phyloP scores from a whole-genome alignment of 2,113 vertebrate genomes.

The Lonchura striata region DNA sequence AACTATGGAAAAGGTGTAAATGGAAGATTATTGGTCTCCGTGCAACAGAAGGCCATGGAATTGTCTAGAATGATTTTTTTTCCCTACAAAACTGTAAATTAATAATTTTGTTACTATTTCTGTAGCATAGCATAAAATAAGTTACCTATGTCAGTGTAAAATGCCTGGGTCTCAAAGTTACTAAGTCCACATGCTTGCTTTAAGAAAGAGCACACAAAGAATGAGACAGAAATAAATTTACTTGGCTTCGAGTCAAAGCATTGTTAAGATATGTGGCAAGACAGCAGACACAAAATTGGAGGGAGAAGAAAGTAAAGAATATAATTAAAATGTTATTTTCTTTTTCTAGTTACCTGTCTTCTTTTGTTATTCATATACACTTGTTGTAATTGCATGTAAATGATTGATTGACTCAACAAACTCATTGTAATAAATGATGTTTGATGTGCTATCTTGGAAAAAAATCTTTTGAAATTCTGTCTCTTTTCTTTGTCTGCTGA shows the following conservation, averaged over 20 bases:
- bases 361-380: slow-evolving; percentile 23
- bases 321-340: slow-evolving; percentile 42
- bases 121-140: neutral
- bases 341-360: slow-evolving; percentile 51
- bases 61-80: neutral
- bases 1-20: neutral
- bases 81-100: neutral
- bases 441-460: slow-evolving; percentile 66
- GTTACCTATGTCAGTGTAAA: neutral
- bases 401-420: slow-evolving; percentile 60
- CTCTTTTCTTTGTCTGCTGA: slow-evolving; percentile 67
- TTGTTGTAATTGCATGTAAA: slow-evolving; percentile 32
- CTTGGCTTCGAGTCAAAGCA: slow-evolving; percentile 4
- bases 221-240: neutral
- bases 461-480: slow-evolving; percentile 67
- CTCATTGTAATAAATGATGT: slow-evolving; percentile 65
- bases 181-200: neutral
- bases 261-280: neutral
- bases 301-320: slow-evolving; percentile 24
- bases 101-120: neutral
- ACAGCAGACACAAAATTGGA: neutral
- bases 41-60: neutral
- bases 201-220: neutral
- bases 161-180: neutral
- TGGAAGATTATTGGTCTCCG: neutral